These are phyloP conservation scores for Bactericera cockerelli DNA, from an alignment of 1,140 invertebrate genomes.

Conservation along the genomic window DNA sequence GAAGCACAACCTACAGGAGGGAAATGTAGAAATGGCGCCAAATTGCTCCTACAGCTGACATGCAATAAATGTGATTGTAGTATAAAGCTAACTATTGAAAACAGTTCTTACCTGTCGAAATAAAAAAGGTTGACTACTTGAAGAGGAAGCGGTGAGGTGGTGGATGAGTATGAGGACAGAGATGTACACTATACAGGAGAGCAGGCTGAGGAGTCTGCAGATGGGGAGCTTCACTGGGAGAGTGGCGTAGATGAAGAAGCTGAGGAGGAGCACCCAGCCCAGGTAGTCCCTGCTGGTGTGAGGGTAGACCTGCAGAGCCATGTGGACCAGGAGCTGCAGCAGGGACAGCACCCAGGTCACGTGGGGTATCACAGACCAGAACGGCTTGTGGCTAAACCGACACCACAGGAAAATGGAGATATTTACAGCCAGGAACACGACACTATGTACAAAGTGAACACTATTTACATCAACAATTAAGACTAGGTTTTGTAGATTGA, in stretches of 20 bases:
- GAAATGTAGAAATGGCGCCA: background rate
- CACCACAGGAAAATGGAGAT: constrained; percentile 36
- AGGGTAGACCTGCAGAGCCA: constrained; percentile 36
- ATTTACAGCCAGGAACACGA: constrained; percentile 36
- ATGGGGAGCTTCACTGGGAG: constrained; percentile 53
- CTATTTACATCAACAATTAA: background rate
- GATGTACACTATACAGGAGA: constrained; percentile 41
- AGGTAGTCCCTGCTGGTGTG: constrained; percentile 41
- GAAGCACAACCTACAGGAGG: background rate
- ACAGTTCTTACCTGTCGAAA: constrained; percentile 40
- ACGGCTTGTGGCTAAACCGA: constrained; percentile 29
- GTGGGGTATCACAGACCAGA: constrained; percentile 40
- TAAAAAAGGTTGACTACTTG: constrained; percentile 30
- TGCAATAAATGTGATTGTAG: background rate
- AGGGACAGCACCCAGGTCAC: constrained; percentile 44
- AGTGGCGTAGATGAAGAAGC: constrained; percentile 71
- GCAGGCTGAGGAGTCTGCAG: constrained; percentile 40
- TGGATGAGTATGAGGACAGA: constrained; percentile 32
- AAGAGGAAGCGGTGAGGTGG: constrained; percentile 26
- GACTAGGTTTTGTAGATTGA: constrained; percentile 44
- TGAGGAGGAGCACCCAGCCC: constrained; percentile 62
- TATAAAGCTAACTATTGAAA: background rate
- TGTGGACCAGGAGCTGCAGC: constrained; percentile 39
- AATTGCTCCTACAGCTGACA: background rate
- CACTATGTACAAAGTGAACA: constrained; percentile 22